Base-by-base conservation (phyloP, 2,113 vertebrate genomes). In the Gambusia holbrooki region DNA sequence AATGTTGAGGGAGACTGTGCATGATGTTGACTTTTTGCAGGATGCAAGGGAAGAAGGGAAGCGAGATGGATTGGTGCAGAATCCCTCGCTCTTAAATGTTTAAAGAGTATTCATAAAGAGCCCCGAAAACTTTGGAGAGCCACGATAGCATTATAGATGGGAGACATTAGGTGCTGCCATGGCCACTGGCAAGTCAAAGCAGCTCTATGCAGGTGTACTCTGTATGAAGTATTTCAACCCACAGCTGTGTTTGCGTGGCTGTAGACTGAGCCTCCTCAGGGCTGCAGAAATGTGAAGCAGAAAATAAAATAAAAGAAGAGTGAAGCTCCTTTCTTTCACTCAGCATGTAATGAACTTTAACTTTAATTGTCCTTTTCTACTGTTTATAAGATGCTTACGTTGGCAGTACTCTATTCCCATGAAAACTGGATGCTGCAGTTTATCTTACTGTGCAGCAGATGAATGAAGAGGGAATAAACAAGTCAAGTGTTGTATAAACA, bases 11-110 rank as follows among this genome's bases (percentile, higher is more conserved):
- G 88, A 87, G 89, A 73, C 51, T 82, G 84, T 77, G 45, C 1
- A 84, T 74, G 84, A 80, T 76, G 73, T 80, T 87, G 84, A 83
- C 40, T 90, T 84, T 80, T 80, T 78, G 77, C 72, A 29, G 74
- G 32, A 81, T 79, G 84, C 81, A 70, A 70, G 3, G 29, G 69
- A 80, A 81, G 73, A 81, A 71, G 73, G 77, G 75, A 77, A 58
- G 66, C 0, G 58, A 88, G 91, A 93, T 90, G 84, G 84, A 93
- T 91, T 81, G 88, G 81, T 88, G 87, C 89, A 91, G 89, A 83
- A 93, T 91, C 83, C 74, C 45, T 48, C 87, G 75, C 89, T 91
- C 76, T 91, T 94, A 91, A 94, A 94, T 93, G 92, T 93, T 94
- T 93, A 92, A 93, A 93, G 84, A 86, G 84, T 86, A 84, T 80